phyloP scores from a whole-genome alignment of 2,797 vertebrate genomes.

The Oryzias dopingdopingensis region DNA sequence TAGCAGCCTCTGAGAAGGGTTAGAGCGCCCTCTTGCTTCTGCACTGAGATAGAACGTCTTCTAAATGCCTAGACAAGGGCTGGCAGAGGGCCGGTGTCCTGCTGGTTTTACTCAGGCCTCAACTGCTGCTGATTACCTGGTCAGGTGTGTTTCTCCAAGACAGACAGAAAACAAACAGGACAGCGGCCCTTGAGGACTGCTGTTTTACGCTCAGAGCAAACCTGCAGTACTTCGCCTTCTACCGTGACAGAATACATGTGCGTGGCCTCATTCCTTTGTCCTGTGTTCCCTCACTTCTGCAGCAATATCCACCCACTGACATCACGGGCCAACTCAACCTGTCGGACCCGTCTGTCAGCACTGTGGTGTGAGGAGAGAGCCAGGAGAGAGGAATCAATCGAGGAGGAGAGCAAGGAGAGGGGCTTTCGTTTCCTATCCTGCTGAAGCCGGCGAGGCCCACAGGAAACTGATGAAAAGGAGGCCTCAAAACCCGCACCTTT shows the following conservation, averaged over 20 bases:
- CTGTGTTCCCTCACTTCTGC: slow-evolving; percentile 75
- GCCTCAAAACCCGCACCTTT: slow-evolving; percentile 59
- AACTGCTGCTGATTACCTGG: too few species aligned
- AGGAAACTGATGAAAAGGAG: slow-evolving; percentile 43
- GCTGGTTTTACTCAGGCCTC: too few species aligned
- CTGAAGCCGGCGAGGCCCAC: slow-evolving; percentile 35
- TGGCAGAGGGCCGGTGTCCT: too few species aligned
- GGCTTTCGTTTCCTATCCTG: slow-evolving; percentile 31
- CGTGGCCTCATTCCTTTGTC: slow-evolving; percentile 35
- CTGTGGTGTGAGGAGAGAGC: slow-evolving; percentile 88
- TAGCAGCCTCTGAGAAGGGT: slow-evolving; percentile 52
- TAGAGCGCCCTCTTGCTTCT: slow-evolving; percentile 52
- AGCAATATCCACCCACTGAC: slow-evolving; percentile 98
- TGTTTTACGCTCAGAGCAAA: not conserved
- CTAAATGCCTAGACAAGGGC: slow-evolving; percentile 8
- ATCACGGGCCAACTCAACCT: slow-evolving; percentile 99
- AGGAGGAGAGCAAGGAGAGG: slow-evolving; percentile 25
- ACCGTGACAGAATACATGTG: slow-evolving; percentile 35
- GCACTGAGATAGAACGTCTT: slow-evolving; percentile 42
- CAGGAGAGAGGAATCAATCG: slow-evolving; percentile 61
- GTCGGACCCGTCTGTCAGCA: slow-evolving; percentile 99
- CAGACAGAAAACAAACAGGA: too few species aligned
- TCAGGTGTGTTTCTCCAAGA: too few species aligned
- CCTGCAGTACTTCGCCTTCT: not conserved
- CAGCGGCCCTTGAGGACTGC: too few species aligned